These are phyloP conservation scores for Diphyllodes magnificus DNA, from an alignment of 2,113 vertebrate species.

Conservation along the genomic window DNA sequence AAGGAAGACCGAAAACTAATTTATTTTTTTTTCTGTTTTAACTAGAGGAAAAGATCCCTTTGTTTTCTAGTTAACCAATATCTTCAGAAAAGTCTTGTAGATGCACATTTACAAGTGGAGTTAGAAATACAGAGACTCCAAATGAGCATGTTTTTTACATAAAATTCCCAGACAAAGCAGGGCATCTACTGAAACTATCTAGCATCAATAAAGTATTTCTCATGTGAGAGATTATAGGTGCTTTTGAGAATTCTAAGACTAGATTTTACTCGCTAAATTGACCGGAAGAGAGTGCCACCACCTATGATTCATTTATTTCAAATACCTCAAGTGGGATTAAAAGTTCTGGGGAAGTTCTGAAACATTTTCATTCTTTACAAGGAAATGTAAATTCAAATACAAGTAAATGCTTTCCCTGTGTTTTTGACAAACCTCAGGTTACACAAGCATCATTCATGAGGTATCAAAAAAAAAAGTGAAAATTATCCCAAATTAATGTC, in stretches of 20 bases:
- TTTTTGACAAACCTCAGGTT: background rate
- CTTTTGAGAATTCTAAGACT: background rate
- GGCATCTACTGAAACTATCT: background rate
- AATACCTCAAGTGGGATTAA: background rate
- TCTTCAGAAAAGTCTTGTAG: background rate
- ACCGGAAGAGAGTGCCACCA: background rate
- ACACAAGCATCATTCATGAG: background rate
- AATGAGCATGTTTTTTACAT: background rate
- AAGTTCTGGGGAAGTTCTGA: background rate
- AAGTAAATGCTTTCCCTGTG: background rate
- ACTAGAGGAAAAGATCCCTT: background rate
- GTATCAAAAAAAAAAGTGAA: background rate
- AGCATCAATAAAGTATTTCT: background rate
- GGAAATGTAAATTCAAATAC: background rate
- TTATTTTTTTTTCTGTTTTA: background rate
- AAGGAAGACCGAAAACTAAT: background rate
- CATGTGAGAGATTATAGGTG: background rate
- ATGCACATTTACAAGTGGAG: background rate
- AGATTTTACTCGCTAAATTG: constrained; percentile 14
- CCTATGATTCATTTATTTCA: background rate
- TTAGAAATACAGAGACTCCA: background rate
- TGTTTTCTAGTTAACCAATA: background rate
- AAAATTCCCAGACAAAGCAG: background rate
- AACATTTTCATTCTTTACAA: background rate
- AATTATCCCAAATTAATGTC: background rate